Conservation (phyloP, 2,797 vertebrate species). For the Odontamblyopus rebecca region DNA sequence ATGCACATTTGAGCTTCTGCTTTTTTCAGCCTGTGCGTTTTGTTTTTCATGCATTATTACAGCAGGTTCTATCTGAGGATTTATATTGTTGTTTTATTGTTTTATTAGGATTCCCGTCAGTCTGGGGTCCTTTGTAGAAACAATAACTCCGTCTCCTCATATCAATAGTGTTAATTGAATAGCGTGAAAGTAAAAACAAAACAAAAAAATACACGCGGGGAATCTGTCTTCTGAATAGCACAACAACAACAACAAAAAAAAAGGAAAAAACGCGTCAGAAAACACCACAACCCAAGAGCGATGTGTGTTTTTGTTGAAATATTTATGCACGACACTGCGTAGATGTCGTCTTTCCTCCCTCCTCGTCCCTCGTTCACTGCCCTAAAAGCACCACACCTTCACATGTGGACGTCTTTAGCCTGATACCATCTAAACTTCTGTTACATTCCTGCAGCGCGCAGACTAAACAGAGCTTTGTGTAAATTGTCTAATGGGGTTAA, state of each 20-base stretch:
- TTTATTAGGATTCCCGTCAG: too few species aligned
- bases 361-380: background rate
- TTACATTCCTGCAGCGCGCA: background rate
- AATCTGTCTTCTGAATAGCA: background rate
- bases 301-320: background rate
- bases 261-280: background rate
- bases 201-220: background rate
- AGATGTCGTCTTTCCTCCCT: background rate
- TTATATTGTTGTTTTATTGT: too few species aligned
- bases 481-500: constrained; percentile 1
- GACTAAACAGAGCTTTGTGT: background rate
- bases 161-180: too few species aligned
- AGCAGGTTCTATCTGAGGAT: too few species aligned
- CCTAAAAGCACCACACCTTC: background rate
- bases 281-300: background rate
- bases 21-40: too few species aligned
- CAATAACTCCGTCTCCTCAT: too few species aligned
- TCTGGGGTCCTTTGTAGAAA: too few species aligned
- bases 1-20: too few species aligned
- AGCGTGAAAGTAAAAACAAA: too few species aligned
- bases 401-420: background rate
- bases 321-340: background rate
- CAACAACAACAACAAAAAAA: background rate
- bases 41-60: too few species aligned
- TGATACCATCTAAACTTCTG: background rate